These are phyloP conservation scores for Polypedilum vanderplanki DNA, from an alignment of 1,140 invertebrate species.

Conservation along the genomic window DNA sequence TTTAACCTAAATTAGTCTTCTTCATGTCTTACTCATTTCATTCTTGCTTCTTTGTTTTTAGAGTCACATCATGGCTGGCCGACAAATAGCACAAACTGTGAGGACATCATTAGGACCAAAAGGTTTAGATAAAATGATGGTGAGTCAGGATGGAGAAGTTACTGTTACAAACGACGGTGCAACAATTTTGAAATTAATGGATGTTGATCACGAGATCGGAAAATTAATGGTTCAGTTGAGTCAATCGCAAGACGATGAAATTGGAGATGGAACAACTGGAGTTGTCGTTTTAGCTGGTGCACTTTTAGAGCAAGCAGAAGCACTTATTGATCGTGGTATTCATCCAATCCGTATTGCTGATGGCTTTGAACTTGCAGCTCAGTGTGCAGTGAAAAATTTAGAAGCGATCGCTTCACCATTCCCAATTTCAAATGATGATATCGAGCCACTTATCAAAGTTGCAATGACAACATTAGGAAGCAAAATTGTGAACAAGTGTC, in stretches of 20 bases:
- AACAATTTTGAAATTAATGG: slow-evolving; percentile 99
- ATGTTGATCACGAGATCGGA: slow-evolving; percentile 97
- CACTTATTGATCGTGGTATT: slow-evolving; percentile 90
- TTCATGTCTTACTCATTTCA: not conserved
- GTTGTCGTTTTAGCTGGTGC: slow-evolving; percentile 86
- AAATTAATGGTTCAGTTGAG: slow-evolving; percentile 97
- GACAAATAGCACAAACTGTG: slow-evolving; percentile 81
- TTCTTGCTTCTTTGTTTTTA: slow-evolving; percentile 47
- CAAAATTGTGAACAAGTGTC: slow-evolving; percentile 93
- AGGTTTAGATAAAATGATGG: slow-evolving; percentile 94
- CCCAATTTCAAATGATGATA: slow-evolving; percentile 71
- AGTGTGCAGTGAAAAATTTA: slow-evolving; percentile 78
- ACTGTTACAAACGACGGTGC: slow-evolving; percentile 99
- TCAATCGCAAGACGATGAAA: slow-evolving; percentile 99
- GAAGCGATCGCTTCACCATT: slow-evolving; percentile 86
- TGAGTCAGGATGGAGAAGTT: slow-evolving; percentile 94
- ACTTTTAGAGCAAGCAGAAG: slow-evolving; percentile 90
- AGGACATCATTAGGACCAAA: slow-evolving; percentile 95
- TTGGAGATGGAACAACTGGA: slow-evolving; percentile 98
- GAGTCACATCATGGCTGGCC: slow-evolving; percentile 95
- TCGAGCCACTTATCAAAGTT: slow-evolving; percentile 85
- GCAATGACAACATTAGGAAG: slow-evolving; percentile 98
- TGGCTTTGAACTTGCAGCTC: slow-evolving; percentile 96
- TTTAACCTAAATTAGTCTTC: not conserved
- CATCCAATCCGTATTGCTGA: slow-evolving; percentile 98